Conservation (phyloP, 1,140 invertebrate species). For the Drosophila ogumai region DNA sequence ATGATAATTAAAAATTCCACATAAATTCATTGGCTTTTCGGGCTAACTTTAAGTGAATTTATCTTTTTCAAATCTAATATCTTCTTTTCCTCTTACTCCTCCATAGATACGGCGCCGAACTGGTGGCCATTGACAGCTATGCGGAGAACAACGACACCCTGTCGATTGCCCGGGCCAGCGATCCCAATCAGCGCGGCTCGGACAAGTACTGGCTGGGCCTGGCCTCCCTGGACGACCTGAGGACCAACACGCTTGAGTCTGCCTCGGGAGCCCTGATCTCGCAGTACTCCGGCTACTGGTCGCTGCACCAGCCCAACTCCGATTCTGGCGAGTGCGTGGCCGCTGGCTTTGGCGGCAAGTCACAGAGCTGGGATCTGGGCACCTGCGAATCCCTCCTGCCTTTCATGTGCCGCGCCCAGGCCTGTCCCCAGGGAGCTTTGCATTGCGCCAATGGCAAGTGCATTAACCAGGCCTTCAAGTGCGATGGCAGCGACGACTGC, state of each 20-base stretch:
- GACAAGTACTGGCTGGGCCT: slow-evolving; percentile 94
- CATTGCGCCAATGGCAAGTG: slow-evolving; percentile 97
- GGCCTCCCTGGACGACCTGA: slow-evolving; percentile 94
- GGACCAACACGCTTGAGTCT: slow-evolving; percentile 96
- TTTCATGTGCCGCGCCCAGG: slow-evolving; percentile 95
- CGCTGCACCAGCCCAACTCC: slow-evolving; percentile 93
- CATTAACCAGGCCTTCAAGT: slow-evolving; percentile 94
- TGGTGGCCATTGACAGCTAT: slow-evolving; percentile 95
- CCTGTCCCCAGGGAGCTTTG: slow-evolving; percentile 96
- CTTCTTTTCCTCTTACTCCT: slow-evolving; percentile 53
- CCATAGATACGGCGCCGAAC: slow-evolving; percentile 94
- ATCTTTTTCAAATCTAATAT: neutral
- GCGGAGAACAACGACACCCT: slow-evolving; percentile 96
- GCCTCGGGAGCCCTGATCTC: slow-evolving; percentile 95
- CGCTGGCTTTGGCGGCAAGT: slow-evolving; percentile 89
- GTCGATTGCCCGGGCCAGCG: slow-evolving; percentile 89
- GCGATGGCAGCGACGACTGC: slow-evolving; percentile 97
- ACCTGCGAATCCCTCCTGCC: slow-evolving; percentile 97
- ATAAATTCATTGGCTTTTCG: neutral
- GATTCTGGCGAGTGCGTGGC: slow-evolving; percentile 95
- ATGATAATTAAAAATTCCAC: neutral
- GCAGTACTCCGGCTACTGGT: slow-evolving; percentile 97
- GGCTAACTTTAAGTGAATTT: neutral
- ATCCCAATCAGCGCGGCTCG: slow-evolving; percentile 86
- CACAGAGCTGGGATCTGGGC: slow-evolving; percentile 95